These are phyloP conservation scores for Platichthys stellatus DNA, from an alignment of 2,113 vertebrate species.

Conservation along the genomic window DNA sequence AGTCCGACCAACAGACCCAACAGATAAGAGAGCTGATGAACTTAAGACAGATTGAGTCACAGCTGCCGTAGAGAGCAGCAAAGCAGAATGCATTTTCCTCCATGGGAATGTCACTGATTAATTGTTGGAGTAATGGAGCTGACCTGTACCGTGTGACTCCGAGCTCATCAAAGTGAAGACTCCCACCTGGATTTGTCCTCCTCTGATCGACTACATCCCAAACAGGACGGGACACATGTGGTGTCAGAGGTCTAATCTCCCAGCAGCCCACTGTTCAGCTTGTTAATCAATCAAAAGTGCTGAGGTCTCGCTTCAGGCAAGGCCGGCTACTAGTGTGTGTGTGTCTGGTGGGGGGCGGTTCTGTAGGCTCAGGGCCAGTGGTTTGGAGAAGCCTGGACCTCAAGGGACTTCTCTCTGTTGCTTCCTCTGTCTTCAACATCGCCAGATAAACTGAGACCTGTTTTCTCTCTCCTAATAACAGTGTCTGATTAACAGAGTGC, in stretches of 20 bases:
- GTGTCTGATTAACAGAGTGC: conserved; percentile 7
- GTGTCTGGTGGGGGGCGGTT: too few species aligned
- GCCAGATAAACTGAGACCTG: conserved; percentile 41
- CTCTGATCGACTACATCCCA: conserved; percentile 13
- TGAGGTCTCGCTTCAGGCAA: conserved; percentile 18
- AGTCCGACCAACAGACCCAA: too few species aligned
- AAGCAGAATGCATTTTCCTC: neutral
- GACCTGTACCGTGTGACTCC: conserved; percentile 2
- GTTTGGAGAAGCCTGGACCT: conserved; percentile 14
- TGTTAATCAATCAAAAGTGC: conserved; percentile 36
- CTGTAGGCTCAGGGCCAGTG: neutral
- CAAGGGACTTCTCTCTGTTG: conserved; percentile 10
- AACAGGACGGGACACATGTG: conserved; percentile 11
- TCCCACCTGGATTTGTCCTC: conserved; percentile 18
- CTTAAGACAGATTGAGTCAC: conserved; percentile 16
- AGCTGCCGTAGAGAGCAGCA: neutral
- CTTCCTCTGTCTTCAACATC: conserved; percentile 30
- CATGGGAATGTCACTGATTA: conserved; percentile 16
- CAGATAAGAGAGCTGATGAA: neutral
- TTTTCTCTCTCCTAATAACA: conserved; percentile 42
- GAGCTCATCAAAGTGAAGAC: conserved; percentile 21
- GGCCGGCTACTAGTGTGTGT: neutral
- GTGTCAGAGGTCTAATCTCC: conserved; percentile 50
- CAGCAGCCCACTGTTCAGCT: conserved; percentile 23
- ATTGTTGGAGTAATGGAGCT: conserved; percentile 16